A percentile compares a stretch with the other conserved stretches of the same genome.
phyloP scores from a whole-genome alignment of 2,888 invertebrate genomes.

The Cephus sareptanus region DNA sequence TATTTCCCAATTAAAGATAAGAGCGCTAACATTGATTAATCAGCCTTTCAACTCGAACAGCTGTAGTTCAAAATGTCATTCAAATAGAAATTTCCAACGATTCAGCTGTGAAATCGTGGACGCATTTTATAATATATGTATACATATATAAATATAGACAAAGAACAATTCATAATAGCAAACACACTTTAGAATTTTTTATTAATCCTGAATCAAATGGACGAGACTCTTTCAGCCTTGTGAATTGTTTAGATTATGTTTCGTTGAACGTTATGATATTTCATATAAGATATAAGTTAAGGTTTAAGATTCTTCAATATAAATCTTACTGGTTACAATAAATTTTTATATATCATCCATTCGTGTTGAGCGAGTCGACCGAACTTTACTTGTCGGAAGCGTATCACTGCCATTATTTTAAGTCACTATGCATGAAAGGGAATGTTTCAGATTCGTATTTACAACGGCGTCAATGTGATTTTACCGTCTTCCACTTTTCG shows the following conservation, averaged over 20 bases:
- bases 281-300: neutral
- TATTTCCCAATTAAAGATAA: neutral
- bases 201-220: neutral
- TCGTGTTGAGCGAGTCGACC: constrained; percentile 1
- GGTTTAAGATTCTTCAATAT: neutral
- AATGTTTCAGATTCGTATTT: constrained; percentile 36
- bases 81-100: neutral
- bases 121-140: neutral
- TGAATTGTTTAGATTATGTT: neutral
- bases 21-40: neutral
- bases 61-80: neutral
- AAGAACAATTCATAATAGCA: neutral
- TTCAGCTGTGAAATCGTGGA: neutral
- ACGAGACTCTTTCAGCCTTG: neutral
- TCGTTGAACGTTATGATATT: neutral
- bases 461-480: constrained; percentile 13
- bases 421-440: constrained; percentile 45
- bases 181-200: neutral
- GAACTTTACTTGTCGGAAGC: neutral
- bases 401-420: constrained; percentile 23
- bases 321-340: neutral
- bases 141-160: neutral
- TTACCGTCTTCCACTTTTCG: neutral
- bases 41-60: neutral
- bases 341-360: neutral